These are phyloP conservation scores for Aldabrachelys gigantea DNA, from an alignment of 2,113 vertebrate genomes.

Conservation along the genomic window DNA sequence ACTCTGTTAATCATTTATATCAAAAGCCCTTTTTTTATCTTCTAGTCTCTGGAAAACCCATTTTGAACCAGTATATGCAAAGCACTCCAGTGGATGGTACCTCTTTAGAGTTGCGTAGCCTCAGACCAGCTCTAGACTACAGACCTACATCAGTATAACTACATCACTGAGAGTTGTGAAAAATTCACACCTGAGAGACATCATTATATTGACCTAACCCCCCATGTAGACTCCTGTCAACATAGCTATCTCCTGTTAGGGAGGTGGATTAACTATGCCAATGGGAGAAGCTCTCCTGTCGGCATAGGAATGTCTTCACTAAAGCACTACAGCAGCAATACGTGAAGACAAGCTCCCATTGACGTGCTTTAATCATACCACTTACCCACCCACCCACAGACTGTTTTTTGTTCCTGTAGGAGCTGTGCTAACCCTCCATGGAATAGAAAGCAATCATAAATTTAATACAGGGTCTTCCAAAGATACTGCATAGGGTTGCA, in stretches of 20 bases:
- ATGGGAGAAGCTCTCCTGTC: neutral
- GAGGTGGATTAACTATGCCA: neutral
- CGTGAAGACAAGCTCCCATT: no score
- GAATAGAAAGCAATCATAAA: neutral
- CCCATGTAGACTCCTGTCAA: neutral
- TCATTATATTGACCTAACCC: neutral
- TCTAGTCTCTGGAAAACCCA: neutral
- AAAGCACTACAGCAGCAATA: no score
- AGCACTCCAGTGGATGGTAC: neutral
- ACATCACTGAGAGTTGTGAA: neutral
- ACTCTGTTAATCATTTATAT: neutral
- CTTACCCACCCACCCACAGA: no score
- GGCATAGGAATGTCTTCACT: neutral
- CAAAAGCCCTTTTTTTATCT: neutral
- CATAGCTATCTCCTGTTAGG: neutral
- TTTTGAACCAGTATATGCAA: neutral
- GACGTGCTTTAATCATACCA: no score
- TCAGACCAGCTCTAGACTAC: neutral
- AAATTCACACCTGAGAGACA: neutral
- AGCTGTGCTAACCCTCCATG: neutral
- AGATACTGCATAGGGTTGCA: neutral
- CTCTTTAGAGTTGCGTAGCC: neutral
- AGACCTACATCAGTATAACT: neutral
- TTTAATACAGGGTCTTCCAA: neutral
- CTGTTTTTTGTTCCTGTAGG: no score